Conservation (phyloP, 1,140 invertebrate genomes). For the Lordiphosa stackelbergi region DNA sequence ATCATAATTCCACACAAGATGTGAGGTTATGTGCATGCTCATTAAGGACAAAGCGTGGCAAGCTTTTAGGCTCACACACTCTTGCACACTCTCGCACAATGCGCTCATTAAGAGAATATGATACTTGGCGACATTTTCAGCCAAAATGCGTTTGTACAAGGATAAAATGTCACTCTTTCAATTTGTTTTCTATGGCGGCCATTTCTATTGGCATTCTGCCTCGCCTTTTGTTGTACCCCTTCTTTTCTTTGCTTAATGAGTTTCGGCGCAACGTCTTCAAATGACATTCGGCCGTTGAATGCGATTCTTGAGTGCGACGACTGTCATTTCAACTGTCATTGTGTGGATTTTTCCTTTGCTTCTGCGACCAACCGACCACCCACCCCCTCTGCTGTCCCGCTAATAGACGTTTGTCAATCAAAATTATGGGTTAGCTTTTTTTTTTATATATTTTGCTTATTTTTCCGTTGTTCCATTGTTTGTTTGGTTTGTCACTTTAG, state of each 20-base stretch:
- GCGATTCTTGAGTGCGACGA: constrained; percentile 20
- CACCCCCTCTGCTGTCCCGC: constrained; percentile 16
- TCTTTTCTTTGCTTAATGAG: constrained; percentile 4
- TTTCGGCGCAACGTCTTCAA: no score
- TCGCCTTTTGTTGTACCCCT: not conserved
- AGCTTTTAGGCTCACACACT: not conserved
- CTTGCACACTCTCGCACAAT: constrained; percentile 24
- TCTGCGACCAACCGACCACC: not conserved
- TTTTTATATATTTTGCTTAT: constrained; percentile 13
- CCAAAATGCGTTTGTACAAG: not conserved
- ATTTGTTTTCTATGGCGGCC: constrained; percentile 11
- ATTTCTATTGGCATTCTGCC: constrained; percentile 4
- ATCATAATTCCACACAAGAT: constrained; percentile 26
- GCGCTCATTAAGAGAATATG: constrained; percentile 32
- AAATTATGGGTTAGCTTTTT: constrained; percentile 43
- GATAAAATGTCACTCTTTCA: constrained; percentile 15
- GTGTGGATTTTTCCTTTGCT: constrained; percentile 22
- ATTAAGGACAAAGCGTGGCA: constrained; percentile 16
- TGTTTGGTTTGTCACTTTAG: constrained; percentile 43
- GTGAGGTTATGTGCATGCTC: constrained; percentile 25
- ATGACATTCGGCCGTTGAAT: not conserved
- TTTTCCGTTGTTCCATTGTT: constrained; percentile 44
- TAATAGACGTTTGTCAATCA: constrained; percentile 69
- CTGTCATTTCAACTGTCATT: constrained; percentile 62
- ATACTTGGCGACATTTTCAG: not conserved